These are phyloP conservation scores for Hirtodrosophila histrioides DNA, from an alignment of 2,888 invertebrate genomes.

Conservation along the genomic window DNA sequence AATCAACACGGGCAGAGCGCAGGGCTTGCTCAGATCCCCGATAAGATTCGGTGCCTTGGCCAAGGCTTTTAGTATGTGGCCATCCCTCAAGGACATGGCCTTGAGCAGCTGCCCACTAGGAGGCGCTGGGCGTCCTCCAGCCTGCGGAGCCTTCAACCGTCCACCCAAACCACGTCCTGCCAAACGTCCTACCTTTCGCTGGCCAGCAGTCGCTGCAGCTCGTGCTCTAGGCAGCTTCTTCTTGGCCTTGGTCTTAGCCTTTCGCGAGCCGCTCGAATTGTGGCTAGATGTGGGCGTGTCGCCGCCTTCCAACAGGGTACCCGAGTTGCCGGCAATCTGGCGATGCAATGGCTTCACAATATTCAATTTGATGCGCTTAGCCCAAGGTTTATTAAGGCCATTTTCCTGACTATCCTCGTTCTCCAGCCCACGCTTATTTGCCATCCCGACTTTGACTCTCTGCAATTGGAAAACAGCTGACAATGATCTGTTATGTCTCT, in stretches of 20 bases:
- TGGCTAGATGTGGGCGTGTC: conserved; percentile 82
- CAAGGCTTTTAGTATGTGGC: conserved; percentile 88
- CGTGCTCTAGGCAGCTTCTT: conserved; percentile 85
- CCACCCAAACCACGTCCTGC: conserved; percentile 85
- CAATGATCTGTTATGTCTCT: background rate
- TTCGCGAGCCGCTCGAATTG: conserved; percentile 86
- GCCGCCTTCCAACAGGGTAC: conserved; percentile 21
- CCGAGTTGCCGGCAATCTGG: conserved; percentile 22
- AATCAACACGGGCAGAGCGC: conserved; percentile 88
- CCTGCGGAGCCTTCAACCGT: conserved; percentile 75
- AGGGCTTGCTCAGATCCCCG: conserved; percentile 92
- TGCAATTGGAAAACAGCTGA: conserved; percentile 6
- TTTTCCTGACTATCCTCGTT: conserved; percentile 16
- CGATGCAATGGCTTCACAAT: conserved; percentile 50
- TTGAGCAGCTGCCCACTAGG: conserved; percentile 84
- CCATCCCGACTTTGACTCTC: conserved; percentile 23
- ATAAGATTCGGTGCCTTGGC: conserved; percentile 90
- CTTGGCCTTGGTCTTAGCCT: conserved; percentile 87
- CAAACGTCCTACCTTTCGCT: conserved; percentile 83
- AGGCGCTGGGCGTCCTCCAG: conserved; percentile 27
- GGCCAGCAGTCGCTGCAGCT: conserved; percentile 86
- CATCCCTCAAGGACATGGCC: conserved; percentile 91
- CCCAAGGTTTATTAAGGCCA: conserved; percentile 1
- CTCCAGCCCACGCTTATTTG: conserved; percentile 34
- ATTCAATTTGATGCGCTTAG: conserved; percentile 49